Conservation (phyloP, 2,113 vertebrate genomes). For the Tachycineta bicolor region DNA sequence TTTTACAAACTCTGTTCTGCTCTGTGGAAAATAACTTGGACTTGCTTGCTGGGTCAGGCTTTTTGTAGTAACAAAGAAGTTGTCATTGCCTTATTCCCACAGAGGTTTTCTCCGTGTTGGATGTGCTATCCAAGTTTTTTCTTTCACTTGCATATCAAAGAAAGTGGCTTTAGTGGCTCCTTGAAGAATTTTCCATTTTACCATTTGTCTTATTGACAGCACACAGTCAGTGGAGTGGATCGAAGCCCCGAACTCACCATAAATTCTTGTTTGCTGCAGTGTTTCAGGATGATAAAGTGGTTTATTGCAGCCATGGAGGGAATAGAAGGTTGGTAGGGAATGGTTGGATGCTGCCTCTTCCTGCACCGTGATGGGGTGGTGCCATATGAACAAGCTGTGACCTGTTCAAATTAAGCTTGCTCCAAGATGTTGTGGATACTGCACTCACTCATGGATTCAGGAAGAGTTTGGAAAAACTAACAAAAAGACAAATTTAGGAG, state of each 20-base stretch:
- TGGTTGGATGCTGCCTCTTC: neutral
- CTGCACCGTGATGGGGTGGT: fast-evolving
- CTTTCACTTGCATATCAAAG: neutral
- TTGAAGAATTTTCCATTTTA: neutral
- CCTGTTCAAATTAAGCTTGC: neutral
- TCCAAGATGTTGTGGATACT: neutral
- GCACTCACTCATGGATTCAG: fast-evolving
- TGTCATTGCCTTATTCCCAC: fast-evolving
- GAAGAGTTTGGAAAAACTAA: neutral
- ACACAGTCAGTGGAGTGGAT: neutral
- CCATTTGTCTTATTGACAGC: neutral
- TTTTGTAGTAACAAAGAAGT: neutral
- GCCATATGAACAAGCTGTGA: neutral
- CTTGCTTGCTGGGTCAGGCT: neutral
- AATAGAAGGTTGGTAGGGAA: neutral
- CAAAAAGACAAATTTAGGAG: neutral
- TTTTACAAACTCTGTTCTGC: neutral
- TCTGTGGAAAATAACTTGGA: neutral
- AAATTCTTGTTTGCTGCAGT: neutral
- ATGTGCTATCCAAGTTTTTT: neutral
- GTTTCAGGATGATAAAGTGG: neutral
- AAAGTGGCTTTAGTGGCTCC: neutral
- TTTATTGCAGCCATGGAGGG: neutral
- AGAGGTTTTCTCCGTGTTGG: fast-evolving
- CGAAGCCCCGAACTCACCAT: neutral